Conservation (phyloP, 1,140 invertebrate genomes). For the Theocolax elegans region DNA sequence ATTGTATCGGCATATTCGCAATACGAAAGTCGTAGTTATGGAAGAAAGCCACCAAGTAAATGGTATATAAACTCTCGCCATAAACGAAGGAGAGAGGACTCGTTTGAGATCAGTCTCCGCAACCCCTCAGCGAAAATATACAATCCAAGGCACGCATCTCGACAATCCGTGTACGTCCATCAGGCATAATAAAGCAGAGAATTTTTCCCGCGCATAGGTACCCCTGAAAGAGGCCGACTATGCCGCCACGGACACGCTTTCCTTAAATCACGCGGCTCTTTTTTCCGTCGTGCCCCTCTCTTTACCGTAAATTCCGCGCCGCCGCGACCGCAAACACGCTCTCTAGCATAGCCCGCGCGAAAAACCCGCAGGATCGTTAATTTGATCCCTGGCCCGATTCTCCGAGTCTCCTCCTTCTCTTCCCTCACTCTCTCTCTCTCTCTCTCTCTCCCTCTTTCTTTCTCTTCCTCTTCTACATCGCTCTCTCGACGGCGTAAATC, state of each 20-base stretch:
- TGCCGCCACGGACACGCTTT: constrained; percentile 3
- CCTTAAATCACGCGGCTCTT: constrained; percentile 23
- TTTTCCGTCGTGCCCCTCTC: not conserved
- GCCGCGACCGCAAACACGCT: constrained; percentile 13
- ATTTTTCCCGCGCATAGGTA: not conserved
- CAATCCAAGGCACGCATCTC: too few species aligned
- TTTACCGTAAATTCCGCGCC: constrained; percentile 16
- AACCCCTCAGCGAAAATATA: too few species aligned
- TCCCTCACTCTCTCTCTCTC: not conserved
- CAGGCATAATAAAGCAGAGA: constrained; percentile 11
- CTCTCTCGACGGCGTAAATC: not conserved
- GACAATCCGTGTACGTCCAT: not conserved
- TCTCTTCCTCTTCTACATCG: not conserved
- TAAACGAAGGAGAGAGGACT: too few species aligned
- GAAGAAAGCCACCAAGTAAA: too few species aligned
- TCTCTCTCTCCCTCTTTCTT: not conserved
- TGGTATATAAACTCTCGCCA: too few species aligned
- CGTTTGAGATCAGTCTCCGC: too few species aligned
- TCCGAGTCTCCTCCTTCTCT: too few species aligned
- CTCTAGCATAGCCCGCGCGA: not conserved
- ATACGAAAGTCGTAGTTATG: too few species aligned
- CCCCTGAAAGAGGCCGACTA: constrained; percentile 9
- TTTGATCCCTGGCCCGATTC: constrained; percentile 35
- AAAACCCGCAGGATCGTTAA: constrained; percentile 30
- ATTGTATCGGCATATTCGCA: too few species aligned